Base-by-base conservation (phyloP, 92 coral and sea anemone species). In the Phenganax stokvisi region DNA sequence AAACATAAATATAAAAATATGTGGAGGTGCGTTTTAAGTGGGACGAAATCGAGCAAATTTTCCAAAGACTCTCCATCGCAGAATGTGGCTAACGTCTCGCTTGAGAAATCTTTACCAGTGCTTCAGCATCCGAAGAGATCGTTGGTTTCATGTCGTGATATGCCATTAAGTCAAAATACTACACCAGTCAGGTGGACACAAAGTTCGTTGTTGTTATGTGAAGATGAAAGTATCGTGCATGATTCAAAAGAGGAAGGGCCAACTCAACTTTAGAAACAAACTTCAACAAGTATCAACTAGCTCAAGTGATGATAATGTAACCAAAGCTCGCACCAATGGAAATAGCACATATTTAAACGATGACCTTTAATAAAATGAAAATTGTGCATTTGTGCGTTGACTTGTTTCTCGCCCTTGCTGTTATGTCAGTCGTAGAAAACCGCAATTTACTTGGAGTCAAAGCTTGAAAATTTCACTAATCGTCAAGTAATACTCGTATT, bases 341-440 rank as follows among this genome's bases (percentile, higher is more conserved):
- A n/a, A 28, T 12, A 68, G 15, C 31, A 53, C 15, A 30, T 37
- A 20, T 68, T 68, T 13, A 68, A 37, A 64, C 6, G 12, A 10
- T 37, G 47, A 68, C 47, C 9, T 68, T 37, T 37, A 5, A 0
- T 30, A 30, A 12, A 53, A 68, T 68, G 73, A 68, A 68, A 20
- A 59, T n/a, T 13, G 15, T 5, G 25, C 37, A 17, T 51, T 15
- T 13, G 15, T 5, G 25, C 37, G 29, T 51, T 15, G 16, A 16
- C 12, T 71, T 73, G 60, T 75, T 51, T 6, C 52, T 75, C 80
- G 30, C 80, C 80, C 37, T 75, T 75, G 30, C 80, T 75, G 65
- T 75, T 75, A 11, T 75, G 64, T 10, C 80, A 55, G 31, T 44
- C 9, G 63, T 56, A 56, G 7, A 20, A 9, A 20, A 27, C 57